Base-by-base conservation (phyloP, 1,140 invertebrate genomes). In the Piezodorus guildinii region DNA sequence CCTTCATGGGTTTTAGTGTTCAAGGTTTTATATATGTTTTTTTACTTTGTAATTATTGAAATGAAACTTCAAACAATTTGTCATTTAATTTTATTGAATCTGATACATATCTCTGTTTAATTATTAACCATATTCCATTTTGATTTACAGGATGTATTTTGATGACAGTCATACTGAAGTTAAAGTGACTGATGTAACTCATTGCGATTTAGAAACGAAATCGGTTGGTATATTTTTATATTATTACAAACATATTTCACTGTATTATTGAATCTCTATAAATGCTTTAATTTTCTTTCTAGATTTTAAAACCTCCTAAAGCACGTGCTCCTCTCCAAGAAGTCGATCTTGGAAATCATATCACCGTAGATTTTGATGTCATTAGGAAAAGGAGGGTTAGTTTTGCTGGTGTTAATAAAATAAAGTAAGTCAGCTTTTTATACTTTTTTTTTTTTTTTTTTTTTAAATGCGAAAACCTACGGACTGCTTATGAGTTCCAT, bases 401-500 rank as follows among this genome's bases (percentile, higher is more conserved):
- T 46, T 68, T 68, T 66, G 67, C 67, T 12, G 65, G 65, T 49
- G 65, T 68, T n/a, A 68, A 68, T 27, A 62, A 62, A 62, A 61
- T 68, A 17, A 68, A 68, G 67, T 68, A 64, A 66, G 59, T 23
- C 15, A 39, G 12, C 3, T 10, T 39, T 39, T 39, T 39, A 30
- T n/a, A n/a, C n/a, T n/a, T n/a, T n/a, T n/a, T n/a, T n/a, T n/a
- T n/a, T n/a, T n/a, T n/a, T n/a, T n/a, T n/a, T n/a, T n/a, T n/a
- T n/a, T n/a, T n/a, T n/a, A n/a, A n/a, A n/a, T n/a, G n/a, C n/a
- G n/a, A n/a, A n/a, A n/a, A n/a, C n/a, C n/a, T n/a, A n/a, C n/a
- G n/a, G n/a, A n/a, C n/a, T n/a, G n/a, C n/a, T n/a, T 3, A 30
- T 5, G 3, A 30, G 30, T 30, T 30, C 9, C 30, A 30, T 30